Base-by-base conservation (phyloP, 2,888 invertebrate species). In the Xestobium rufovillosum region DNA sequence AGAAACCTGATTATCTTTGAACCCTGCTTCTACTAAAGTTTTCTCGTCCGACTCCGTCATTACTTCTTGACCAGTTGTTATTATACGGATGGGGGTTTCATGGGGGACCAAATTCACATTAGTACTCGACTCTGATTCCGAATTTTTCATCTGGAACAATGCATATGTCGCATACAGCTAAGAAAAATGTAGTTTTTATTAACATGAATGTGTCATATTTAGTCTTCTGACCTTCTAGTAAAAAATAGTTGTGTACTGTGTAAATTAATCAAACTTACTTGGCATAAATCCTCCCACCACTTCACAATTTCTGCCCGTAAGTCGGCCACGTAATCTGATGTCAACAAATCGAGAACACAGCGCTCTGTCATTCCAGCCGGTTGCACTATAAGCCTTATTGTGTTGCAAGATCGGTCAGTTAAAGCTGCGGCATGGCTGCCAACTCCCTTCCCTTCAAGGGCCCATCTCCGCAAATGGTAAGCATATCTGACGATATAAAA, bases 41-140 rank as follows among this genome's bases (percentile, higher is more conserved):
- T 92, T 83, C 59, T 94, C 94, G 60, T 95, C 94, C 52, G 86
- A 86, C 53, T 95, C 94, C 3, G 87, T 83, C 0, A 88, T 88
- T 4, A 95, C 68, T 60, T 95, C 95, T 62, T 94, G 92, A 0
- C 94, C 94, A 58, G 87, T 85, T 0, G 91, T 92, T 46, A 94
- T 92, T 74, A 94, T 90, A 28, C 94, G 72, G 34, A 94, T 76
- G 1, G 68, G 10, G 76, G 82, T 36, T 78, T 66, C 17, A 27
- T 61, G 54, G 13, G 49, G n/a, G n/a, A n/a, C n/a, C n/a, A n/a
- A n/a, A n/a, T n/a, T n/a, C n/a, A n/a, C n/a, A n/a, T n/a, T n/a
- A n/a, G n/a, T 47, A 14, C 37, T 48, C 3, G 42, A 36, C 35
- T 57, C 54, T 19, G 43, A 44, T 10, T 57, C 55, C 28, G 56